Evolutionary conservation across 2,888 invertebrate genomes (phyloP).

Genomic region (Dromius quadrimaculatus): DNA sequence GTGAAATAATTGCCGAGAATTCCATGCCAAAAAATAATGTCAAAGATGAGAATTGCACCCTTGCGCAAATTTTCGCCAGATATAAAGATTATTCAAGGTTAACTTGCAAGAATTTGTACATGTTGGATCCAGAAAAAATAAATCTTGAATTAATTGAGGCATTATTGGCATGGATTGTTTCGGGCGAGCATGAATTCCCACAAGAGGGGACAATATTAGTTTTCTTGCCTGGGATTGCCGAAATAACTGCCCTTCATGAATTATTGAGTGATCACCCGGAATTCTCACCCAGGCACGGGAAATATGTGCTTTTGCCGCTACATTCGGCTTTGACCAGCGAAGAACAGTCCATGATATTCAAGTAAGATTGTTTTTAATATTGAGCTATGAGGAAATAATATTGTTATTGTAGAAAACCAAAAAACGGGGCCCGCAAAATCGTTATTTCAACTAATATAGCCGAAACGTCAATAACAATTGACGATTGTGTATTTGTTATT

Average conservation of each 20-base stretch:
- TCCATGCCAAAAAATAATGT: slow-evolving; percentile 72
- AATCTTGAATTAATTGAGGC: slow-evolving; percentile 83
- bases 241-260: slow-evolving; percentile 80
- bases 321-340: slow-evolving; percentile 88
- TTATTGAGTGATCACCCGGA: slow-evolving; percentile 74
- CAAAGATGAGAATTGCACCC: slow-evolving; percentile 78
- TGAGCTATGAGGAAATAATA: background rate
- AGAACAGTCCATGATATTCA: slow-evolving; percentile 82
- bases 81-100: slow-evolving; percentile 73
- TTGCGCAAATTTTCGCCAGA: slow-evolving; percentile 76
- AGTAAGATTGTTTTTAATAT: slow-evolving; percentile 60
- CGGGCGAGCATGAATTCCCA: slow-evolving; percentile 77
- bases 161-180: slow-evolving; percentile 77
- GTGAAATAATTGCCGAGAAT: slow-evolving; percentile 71
- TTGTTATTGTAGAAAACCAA: slow-evolving; percentile 71
- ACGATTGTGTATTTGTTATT: slow-evolving; percentile 94
- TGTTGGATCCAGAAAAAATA: slow-evolving; percentile 83
- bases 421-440: slow-evolving; percentile 83
- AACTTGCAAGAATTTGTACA: slow-evolving; percentile 80
- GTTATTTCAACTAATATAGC: slow-evolving; percentile 93
- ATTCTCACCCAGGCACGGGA: slow-evolving; percentile 74
- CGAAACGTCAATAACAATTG: slow-evolving; percentile 95
- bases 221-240: slow-evolving; percentile 83
- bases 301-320: slow-evolving; percentile 82
- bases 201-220: slow-evolving; percentile 81